These are phyloP conservation scores for Sarcophaga rosellei DNA, from an alignment of 2,888 invertebrate species.

Conservation along the genomic window DNA sequence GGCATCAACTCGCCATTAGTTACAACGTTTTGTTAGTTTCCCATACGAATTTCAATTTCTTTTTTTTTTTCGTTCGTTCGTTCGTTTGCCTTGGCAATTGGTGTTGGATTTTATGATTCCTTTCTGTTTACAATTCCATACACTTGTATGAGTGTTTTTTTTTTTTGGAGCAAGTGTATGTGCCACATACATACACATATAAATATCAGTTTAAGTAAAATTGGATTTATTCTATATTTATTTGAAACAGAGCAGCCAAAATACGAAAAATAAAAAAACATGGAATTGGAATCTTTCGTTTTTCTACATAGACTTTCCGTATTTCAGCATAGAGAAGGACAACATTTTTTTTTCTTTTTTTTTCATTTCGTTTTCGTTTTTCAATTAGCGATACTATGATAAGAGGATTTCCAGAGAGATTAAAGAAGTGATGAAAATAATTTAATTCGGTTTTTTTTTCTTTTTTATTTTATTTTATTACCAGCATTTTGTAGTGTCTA, in stretches of 20 bases:
- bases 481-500: constrained; percentile 29
- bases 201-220: constrained; percentile 38
- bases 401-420: constrained; percentile 66
- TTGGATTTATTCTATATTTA: constrained; percentile 62
- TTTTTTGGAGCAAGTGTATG: neutral
- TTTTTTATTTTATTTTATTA: constrained; percentile 39
- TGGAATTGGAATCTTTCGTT: neutral
- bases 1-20: constrained; percentile 15
- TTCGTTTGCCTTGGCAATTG: constrained; percentile 3
- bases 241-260: constrained; percentile 26
- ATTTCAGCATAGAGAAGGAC: constrained; percentile 45
- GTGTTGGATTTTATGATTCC: constrained; percentile 2
- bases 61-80: neutral
- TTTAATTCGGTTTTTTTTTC: constrained; percentile 49
- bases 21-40: constrained; percentile 38
- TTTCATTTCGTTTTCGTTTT: constrained; percentile 1
- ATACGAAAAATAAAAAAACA: neutral
- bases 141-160: constrained; percentile 10
- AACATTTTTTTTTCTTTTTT: constrained; percentile 47
- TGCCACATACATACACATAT: neutral
- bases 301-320: constrained; percentile 16
- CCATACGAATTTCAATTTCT: neutral
- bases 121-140: neutral
- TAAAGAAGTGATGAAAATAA: constrained; percentile 66
- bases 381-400: constrained; percentile 65